These are phyloP conservation scores for Thripadectes ignobilis DNA, from an alignment of 2,797 vertebrate species.

Conservation along the genomic window DNA sequence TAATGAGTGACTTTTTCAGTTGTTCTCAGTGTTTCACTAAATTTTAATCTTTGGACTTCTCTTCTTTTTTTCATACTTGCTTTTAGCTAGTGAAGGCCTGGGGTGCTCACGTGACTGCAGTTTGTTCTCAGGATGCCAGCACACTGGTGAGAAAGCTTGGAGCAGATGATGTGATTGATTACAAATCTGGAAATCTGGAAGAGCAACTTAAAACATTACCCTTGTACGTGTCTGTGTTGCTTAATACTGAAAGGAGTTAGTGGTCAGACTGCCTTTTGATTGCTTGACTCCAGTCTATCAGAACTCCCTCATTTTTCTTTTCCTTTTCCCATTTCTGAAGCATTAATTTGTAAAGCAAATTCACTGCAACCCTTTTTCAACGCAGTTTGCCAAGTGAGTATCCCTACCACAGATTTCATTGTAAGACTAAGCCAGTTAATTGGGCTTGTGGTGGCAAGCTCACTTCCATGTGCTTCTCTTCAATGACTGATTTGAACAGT, in stretches of 20 bases:
- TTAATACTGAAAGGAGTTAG: not conserved
- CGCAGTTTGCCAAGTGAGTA: not conserved
- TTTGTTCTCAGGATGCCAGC: conserved; percentile 90
- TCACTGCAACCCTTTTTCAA: not conserved
- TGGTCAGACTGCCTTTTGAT: not conserved
- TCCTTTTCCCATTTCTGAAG: not conserved
- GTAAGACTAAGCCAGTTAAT: not conserved
- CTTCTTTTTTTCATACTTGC: not conserved
- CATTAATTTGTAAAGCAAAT: not conserved
- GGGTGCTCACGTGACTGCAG: conserved; percentile 92
- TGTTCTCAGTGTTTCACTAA: not conserved
- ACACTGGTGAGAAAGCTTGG: conserved; percentile 85
- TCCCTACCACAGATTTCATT: not conserved
- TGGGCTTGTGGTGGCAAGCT: not conserved
- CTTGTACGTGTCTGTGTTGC: conserved; percentile 76
- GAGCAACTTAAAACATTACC: conserved; percentile 80
- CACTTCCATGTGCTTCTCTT: not conserved
- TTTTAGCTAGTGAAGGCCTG: conserved; percentile 91
- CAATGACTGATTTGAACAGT: not conserved
- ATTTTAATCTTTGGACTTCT: not conserved
- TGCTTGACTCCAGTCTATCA: not conserved
- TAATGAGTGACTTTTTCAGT: not conserved
- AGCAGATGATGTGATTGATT: conserved; percentile 89
- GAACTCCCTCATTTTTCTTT: not conserved
- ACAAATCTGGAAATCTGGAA: conserved; percentile 83